Evolutionary conservation across 2,888 invertebrate species (phyloP), one percentile per base, ranked within the genome.

Genomic region (Ophonus ardosiacus): DNA sequence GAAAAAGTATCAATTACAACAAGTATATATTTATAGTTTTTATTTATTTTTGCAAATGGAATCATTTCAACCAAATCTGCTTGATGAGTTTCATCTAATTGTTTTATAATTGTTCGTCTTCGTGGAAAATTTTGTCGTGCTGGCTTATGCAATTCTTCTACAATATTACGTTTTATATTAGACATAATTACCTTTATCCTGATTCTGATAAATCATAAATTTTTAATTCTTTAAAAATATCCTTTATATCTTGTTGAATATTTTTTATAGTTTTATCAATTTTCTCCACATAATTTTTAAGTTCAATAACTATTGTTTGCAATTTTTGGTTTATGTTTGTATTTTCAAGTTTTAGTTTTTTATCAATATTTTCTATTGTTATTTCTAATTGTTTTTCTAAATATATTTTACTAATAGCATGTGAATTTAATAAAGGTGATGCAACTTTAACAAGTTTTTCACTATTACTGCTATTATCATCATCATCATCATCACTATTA

Each of bases 21-120:
- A 63, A 90, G 85, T 57, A 90, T 84, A 85, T 88, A 90, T 85
- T 88, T 88, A 84, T 86, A 88, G 6, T 88, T 88, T 61, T 88
- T 89, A 86, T 90, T 90, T 51, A 86, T 78, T 43, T 85, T 86
- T 21, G 89, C 76, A 88, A 88, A 89, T 2, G 86, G 84, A 38
- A 84, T 85, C 89, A 90, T 89, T 84, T 89, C 89, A 24, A 89
- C 90, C 8, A 91, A 87, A 88, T 91, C 91, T 24, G 89, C 89
- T 88, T 91, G 91, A 90, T 89, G 90, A 38, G 90, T 86, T 85
- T 91, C 90, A 88, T 90, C 88, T 7, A 91, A 15, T 18, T 21
- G 7, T 56, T 86, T 85, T 24, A 89, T 88, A 76, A 86, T 68
- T 65, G 89, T 86, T 6, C 56, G 51, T 18, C 56, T 56, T 17